Conservation (phyloP, 2,113 vertebrate species). For the Dasyornis broadbenti region DNA sequence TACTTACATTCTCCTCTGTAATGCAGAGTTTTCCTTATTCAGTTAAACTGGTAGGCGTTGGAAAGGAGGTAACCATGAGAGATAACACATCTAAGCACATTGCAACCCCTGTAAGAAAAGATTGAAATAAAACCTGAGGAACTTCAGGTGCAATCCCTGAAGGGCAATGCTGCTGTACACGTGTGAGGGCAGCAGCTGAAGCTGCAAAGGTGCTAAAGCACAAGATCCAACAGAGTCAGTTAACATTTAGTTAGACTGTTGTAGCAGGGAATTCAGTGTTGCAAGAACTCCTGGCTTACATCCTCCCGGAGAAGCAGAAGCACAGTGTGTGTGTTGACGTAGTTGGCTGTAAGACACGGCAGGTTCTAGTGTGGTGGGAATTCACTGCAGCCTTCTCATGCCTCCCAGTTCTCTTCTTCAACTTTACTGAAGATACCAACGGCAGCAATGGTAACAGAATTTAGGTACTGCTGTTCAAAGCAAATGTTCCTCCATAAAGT, state of each 20-base stretch:
- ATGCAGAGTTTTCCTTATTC: not conserved
- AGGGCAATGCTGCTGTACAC: not conserved
- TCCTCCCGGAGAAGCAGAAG: not conserved
- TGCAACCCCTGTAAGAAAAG: not conserved
- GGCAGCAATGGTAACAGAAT: not conserved
- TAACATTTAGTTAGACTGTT: not conserved
- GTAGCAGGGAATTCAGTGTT: not conserved
- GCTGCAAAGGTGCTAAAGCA: not conserved
- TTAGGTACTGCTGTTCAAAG: not conserved
- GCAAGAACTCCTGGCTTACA: not conserved
- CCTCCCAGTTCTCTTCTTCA: not conserved
- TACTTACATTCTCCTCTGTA: not conserved
- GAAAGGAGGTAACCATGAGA: not conserved
- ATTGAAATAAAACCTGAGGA: not conserved
- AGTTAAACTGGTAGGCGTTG: fast-evolving
- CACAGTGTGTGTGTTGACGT: fast-evolving
- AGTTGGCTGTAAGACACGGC: fast-evolving
- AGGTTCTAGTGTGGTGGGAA: fast-evolving
- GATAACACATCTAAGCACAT: not conserved
- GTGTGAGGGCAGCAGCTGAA: not conserved
- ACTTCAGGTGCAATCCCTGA: not conserved
- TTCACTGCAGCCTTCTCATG: not conserved
- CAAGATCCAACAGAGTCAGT: not conserved
- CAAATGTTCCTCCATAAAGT: not conserved
- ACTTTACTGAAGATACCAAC: not conserved